phyloP scores from a whole-genome alignment of 2,113 vertebrate genomes.

The Bettongia penicillata region DNA sequence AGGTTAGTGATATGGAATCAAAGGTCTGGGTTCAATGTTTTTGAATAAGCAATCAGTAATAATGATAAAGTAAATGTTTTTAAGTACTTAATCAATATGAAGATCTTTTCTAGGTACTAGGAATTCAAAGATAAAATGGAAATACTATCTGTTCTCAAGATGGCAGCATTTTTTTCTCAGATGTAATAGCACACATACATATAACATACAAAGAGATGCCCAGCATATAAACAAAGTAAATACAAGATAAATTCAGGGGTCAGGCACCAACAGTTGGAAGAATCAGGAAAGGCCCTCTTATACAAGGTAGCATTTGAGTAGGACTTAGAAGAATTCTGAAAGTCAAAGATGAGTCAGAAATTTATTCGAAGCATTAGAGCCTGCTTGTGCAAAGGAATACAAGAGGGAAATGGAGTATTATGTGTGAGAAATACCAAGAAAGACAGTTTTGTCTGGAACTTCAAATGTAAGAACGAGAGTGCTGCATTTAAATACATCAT shows the following conservation, averaged over 20 bases:
- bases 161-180: neutral
- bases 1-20: no score
- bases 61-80: no score
- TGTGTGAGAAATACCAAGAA: neutral
- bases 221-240: neutral
- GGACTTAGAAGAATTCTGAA: neutral
- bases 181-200: neutral
- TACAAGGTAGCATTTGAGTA: neutral
- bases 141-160: neutral
- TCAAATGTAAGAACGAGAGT: neutral
- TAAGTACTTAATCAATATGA: neutral
- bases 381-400: neutral
- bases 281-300: neutral
- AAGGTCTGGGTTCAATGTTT: no score
- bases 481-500: neutral
- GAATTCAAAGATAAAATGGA: neutral
- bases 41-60: no score
- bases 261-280: neutral
- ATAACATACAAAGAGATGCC: neutral
- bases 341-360: neutral
- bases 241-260: neutral
- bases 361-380: neutral
- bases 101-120: neutral
- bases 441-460: neutral
- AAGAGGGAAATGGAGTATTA: neutral